A percentile compares a stretch with the other conserved stretches of the same genome.
Conservation (phyloP, 1,140 invertebrate species). For the Cydia fagiglandana region DNA sequence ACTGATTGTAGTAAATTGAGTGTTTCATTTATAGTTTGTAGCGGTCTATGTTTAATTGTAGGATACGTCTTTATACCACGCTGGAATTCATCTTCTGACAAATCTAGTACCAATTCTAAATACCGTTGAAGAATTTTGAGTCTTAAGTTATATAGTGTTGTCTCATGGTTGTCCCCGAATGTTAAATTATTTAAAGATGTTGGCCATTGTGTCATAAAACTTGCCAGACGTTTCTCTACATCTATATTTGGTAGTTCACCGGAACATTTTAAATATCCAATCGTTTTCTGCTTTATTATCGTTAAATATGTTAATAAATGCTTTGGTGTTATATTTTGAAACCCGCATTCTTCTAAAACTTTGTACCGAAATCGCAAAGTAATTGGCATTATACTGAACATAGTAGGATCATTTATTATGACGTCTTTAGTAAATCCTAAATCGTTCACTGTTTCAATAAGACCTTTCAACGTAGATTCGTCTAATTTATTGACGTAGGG, state of each 20-base stretch:
- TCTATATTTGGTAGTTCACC: constrained; percentile 55
- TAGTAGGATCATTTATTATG: constrained; percentile 56
- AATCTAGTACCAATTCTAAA: constrained; percentile 71
- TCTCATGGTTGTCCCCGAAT: constrained; percentile 51
- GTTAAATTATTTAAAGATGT: constrained; percentile 63
- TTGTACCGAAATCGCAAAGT: constrained; percentile 63
- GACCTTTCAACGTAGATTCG: constrained; percentile 44
- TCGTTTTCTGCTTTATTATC: constrained; percentile 60
- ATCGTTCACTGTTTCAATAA: constrained; percentile 51
- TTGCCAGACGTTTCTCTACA: constrained; percentile 70
- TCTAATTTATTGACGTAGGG: constrained; percentile 57
- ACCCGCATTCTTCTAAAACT: constrained; percentile 69
- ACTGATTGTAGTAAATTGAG: constrained; percentile 73
- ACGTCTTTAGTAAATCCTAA: constrained; percentile 53
- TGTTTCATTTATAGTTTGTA: constrained; percentile 70
- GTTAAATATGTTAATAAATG: constrained; percentile 58
- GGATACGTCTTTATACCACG: constrained; percentile 71
- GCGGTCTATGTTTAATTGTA: constrained; percentile 74
- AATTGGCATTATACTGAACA: constrained; percentile 63
- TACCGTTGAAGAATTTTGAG: constrained; percentile 70
- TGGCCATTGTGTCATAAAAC: constrained; percentile 62
- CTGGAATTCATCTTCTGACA: constrained; percentile 69
- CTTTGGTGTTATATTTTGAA: constrained; percentile 49
- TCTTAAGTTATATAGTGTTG: constrained; percentile 59
- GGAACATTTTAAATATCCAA: constrained; percentile 62